Percentiles rank a stretch among this genome's conserved stretches.
Evolutionary conservation across 2,797 vertebrate species (phyloP).

Genomic region (Pteronotus mesoamericanus): DNA sequence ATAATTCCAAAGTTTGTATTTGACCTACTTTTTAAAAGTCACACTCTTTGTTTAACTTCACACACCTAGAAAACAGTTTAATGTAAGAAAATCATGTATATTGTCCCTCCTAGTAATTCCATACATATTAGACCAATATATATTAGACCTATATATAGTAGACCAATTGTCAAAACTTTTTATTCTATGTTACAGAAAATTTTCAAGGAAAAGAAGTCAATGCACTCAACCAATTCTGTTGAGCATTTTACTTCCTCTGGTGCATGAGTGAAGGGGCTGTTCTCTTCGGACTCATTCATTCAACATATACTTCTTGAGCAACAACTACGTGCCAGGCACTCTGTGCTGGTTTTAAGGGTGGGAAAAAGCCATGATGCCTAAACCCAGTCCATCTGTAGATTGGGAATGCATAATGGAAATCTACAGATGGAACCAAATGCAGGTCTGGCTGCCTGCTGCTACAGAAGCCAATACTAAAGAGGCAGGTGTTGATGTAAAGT

Average conservation of each 20-base stretch:
- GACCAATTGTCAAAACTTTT: neutral
- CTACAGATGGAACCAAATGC: neutral
- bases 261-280: neutral
- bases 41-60: neutral
- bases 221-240: neutral
- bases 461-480: neutral
- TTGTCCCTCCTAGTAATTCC: neutral
- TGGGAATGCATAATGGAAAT: neutral
- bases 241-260: neutral
- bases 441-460: neutral
- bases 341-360: neutral
- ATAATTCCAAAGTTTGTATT: neutral
- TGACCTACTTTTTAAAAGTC: neutral
- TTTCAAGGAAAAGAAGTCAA: neutral
- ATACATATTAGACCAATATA: neutral
- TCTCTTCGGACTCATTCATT: neutral
- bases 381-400: neutral
- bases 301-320: neutral
- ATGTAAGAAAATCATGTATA: neutral
- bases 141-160: neutral
- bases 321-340: neutral
- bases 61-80: neutral
- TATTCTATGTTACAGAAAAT: neutral
- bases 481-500: neutral
- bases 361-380: neutral